Conservation (phyloP, 1,140 invertebrate species). For the Drosophila ironensis region DNA sequence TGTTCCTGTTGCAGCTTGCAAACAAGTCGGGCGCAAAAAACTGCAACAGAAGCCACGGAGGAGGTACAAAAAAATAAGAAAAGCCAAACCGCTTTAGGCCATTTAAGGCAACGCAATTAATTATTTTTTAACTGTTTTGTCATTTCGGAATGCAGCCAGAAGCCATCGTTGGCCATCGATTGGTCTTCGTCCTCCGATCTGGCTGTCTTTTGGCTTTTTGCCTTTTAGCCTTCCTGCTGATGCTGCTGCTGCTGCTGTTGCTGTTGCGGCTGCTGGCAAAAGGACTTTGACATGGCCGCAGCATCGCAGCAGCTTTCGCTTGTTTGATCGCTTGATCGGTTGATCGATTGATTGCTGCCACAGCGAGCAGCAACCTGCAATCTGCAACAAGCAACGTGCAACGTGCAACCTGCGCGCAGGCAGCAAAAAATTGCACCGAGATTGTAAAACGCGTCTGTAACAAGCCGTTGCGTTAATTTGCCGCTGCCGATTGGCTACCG, state of each 20-base stretch:
- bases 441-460: constrained; percentile 74
- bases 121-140: constrained; percentile 82
- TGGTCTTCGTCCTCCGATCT: constrained; percentile 35
- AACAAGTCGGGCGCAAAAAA: constrained; percentile 35
- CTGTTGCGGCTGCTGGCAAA: too few species aligned
- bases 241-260: too few species aligned
- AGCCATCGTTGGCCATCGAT: constrained; percentile 73
- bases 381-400: constrained; percentile 8
- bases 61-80: constrained; percentile 55
- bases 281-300: constrained; percentile 75
- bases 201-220: not conserved
- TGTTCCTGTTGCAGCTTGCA: constrained; percentile 63
- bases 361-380: constrained; percentile 17
- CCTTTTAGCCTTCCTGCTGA: constrained; percentile 43
- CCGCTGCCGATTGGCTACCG: constrained; percentile 80
- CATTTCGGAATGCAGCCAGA: constrained; percentile 78
- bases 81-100: constrained; percentile 74
- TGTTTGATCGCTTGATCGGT: constrained; percentile 77
- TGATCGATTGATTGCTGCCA: constrained; percentile 81
- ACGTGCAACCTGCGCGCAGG: constrained; percentile 14
- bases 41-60: constrained; percentile 10
- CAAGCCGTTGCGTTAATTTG: constrained; percentile 81
- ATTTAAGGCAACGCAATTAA: constrained; percentile 82
- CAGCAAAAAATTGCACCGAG: constrained; percentile 43
- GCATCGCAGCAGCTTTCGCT: constrained; percentile 71